These are phyloP conservation scores for Philereme vetulata DNA, from an alignment of 2,888 invertebrate species.

Conservation along the genomic window DNA sequence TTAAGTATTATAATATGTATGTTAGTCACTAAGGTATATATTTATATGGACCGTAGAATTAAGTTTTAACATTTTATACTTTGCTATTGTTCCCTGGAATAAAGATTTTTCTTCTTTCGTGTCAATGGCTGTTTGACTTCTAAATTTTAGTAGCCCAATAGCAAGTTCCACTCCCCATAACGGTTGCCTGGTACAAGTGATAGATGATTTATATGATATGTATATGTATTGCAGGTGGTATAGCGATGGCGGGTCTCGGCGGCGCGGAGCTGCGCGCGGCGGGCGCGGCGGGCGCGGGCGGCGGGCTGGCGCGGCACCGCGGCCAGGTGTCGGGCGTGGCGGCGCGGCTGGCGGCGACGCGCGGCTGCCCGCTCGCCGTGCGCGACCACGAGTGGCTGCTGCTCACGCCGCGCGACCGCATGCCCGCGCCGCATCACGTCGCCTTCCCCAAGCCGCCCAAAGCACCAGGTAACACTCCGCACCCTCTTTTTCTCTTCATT, in stretches of 20 bases:
- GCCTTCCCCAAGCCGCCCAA: conserved; percentile 96
- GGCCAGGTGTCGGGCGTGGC: conserved; percentile 73
- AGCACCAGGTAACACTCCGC: conserved; percentile 86
- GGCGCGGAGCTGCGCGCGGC: conserved; percentile 67
- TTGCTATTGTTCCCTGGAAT: no score
- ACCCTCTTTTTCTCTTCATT: background rate
- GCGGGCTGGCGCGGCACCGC: conserved; percentile 55
- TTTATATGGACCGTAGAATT: no score
- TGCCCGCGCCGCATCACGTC: conserved; percentile 91
- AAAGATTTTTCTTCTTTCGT: no score
- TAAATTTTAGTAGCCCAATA: no score
- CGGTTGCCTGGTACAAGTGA: no score
- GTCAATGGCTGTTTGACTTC: no score
- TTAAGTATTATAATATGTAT: no score
- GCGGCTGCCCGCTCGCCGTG: conserved; percentile 65
- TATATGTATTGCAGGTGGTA: conserved; percentile 65
- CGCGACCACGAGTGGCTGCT: conserved; percentile 88
- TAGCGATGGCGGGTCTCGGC: conserved; percentile 83
- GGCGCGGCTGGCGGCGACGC: conserved; percentile 66
- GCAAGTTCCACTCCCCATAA: no score
- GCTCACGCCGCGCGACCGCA: conserved; percentile 88
- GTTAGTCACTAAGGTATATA: no score
- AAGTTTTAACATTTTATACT: no score
- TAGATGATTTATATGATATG: no score
- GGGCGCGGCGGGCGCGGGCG: conserved; percentile 66